Conservation (phyloP, 1,140 invertebrate genomes). For the Zaprionus gabonicus region DNA sequence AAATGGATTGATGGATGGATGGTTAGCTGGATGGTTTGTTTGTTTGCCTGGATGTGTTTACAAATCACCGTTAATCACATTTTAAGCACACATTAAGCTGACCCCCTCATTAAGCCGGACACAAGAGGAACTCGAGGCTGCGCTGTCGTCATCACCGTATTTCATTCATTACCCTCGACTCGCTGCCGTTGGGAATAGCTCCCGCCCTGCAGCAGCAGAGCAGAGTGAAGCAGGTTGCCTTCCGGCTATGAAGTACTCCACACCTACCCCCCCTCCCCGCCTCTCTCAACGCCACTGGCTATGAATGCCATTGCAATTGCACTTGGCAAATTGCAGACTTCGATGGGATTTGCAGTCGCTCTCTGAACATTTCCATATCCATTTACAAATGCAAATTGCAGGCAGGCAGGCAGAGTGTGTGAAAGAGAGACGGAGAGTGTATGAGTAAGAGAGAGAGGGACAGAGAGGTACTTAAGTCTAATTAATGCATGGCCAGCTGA, state of each 20-base stretch:
- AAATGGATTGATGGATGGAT: constrained; percentile 5
- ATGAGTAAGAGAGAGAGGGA: not conserved
- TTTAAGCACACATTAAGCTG: constrained; percentile 77
- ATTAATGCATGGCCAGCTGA: constrained; percentile 36
- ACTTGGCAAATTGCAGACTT: constrained; percentile 65
- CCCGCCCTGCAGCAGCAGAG: not conserved
- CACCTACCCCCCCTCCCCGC: not conserved
- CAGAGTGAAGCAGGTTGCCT: not conserved
- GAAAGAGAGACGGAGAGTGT: not conserved
- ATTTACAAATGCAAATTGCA: constrained; percentile 24
- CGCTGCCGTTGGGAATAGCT: not conserved
- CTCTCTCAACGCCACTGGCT: not conserved
- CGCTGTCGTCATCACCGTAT: not conserved
- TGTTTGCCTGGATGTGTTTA: constrained; percentile 41
- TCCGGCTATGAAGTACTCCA: not conserved
- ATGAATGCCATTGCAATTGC: constrained; percentile 17
- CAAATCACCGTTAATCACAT: constrained; percentile 77
- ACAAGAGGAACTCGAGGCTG: not conserved
- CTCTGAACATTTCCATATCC: constrained; percentile 7
- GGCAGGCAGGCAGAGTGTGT: constrained; percentile 6
- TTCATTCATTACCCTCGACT: constrained; percentile 1
- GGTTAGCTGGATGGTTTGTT: not conserved
- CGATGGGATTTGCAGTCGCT: constrained; percentile 15
- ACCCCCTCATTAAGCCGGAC: constrained; percentile 44
- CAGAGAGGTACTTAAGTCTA: constrained; percentile 3